These are phyloP conservation scores for Tuta absoluta DNA, from an alignment of 2,888 invertebrate species.

Conservation along the genomic window DNA sequence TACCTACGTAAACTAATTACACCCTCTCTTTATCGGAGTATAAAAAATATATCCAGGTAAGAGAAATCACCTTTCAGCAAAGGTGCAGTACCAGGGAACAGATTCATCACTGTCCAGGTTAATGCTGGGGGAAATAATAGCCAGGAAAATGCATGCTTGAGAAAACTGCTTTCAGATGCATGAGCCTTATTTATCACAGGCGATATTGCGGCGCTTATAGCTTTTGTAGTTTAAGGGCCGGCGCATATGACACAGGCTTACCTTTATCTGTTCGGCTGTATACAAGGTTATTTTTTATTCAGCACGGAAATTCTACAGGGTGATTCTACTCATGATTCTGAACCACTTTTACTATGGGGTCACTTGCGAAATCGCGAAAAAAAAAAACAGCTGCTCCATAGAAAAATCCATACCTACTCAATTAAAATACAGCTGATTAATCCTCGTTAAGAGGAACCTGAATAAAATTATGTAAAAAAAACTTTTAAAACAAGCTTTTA, in stretches of 20 bases:
- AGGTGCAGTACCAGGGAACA: slow-evolving; percentile 13
- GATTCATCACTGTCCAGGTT: slow-evolving; percentile 21
- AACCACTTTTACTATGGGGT: no score
- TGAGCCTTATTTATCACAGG: slow-evolving; percentile 18
- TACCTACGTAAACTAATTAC: not conserved
- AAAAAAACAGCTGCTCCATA: no score
- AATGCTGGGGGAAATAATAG: slow-evolving; percentile 17
- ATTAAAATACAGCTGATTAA: no score
- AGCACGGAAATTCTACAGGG: no score
- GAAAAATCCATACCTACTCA: no score
- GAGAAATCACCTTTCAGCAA: slow-evolving; percentile 3
- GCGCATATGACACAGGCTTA: not conserved
- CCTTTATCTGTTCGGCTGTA: not conserved
- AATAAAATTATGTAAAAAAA: no score
- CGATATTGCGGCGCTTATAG: slow-evolving; percentile 12
- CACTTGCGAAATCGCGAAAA: no score
- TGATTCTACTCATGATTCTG: no score
- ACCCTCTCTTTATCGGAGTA: not conserved
- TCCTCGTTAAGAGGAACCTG: no score
- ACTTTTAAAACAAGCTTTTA: no score
- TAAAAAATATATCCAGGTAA: slow-evolving; percentile 1
- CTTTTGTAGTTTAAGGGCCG: not conserved
- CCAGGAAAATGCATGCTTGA: slow-evolving; percentile 20
- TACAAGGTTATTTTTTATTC: no score
- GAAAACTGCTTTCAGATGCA: slow-evolving; percentile 21